Evolutionary conservation across 2,797 vertebrate species (phyloP), one percentile per base, ranked within the genome.

Genomic region (Pantherophis vulpinus): DNA sequence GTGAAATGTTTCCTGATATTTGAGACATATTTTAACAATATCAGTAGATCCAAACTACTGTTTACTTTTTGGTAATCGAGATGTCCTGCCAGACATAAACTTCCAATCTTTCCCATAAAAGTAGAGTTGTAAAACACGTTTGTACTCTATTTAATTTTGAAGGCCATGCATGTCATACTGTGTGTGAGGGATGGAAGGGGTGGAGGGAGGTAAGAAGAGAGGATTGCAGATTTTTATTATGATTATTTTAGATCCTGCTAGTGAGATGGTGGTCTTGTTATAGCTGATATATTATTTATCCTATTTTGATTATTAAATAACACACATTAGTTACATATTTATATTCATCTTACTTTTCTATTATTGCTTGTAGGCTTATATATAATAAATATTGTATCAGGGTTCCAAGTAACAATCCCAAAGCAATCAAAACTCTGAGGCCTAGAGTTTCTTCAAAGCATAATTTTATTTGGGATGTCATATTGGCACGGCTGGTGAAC

Each of bases 191-290:
- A 63, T 0, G n/a, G 16, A 13, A 13, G 23, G 12, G 1, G 66
- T 2, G 14, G n/a, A 2, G 7, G 13, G 16, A 16, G 13, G 29
- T 18, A 79, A 37, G 25, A 42, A 86, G 23, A 55, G 14, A 42
- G 7, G 32, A 89, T 18, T 42, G 47, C 51, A 9, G 29, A 29
- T 27, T 37, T 79, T 59, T 59, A 16, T 37, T 79, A 7, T 74
- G 29, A 37, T n/a, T 32, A 5, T 55, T 91, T 91, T 93, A n/a
- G n/a, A 55, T 56, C 42, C 86, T 91, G n/a, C 66, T 91, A 88
- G 66, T 79, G 23, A 88, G 83, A 90, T 8, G 13, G 55, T 91
- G 20, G 27, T 16, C 27, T 55, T 37, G 47, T 42, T 14, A 87
- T 83, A 79, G 47, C 5, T 88, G 54, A n/a, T 90, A 66, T 16